Evolutionary conservation across 1,140 invertebrate genomes (phyloP).

Genomic region (Halesus radiatus): DNA sequence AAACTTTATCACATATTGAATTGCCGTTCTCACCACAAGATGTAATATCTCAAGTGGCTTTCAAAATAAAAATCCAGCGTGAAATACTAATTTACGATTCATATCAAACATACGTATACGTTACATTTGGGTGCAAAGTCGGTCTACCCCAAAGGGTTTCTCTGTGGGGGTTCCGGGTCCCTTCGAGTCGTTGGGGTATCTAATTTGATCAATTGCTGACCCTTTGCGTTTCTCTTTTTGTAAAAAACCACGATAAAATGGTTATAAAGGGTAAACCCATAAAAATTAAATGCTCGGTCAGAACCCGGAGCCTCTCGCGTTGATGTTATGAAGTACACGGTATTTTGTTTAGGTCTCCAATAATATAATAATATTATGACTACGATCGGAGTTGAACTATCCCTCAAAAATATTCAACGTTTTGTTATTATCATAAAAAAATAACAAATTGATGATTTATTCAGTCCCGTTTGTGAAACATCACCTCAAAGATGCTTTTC

Average conservation of each 20-base stretch:
- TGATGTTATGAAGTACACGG: neutral
- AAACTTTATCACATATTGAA: too few relatives aligned
- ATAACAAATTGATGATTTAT: too few relatives aligned
- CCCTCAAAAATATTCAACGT: too few relatives aligned
- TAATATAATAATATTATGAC: too few relatives aligned
- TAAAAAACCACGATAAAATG: constrained; percentile 8
- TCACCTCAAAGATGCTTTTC: too few relatives aligned
- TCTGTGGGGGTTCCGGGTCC: neutral
- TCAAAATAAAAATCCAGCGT: neutral
- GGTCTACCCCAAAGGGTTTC: neutral
- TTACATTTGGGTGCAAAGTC: neutral
- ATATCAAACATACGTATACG: neutral
- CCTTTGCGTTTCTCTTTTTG: neutral
- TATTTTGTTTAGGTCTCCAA: too few relatives aligned
- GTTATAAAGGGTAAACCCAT: constrained; percentile 6
- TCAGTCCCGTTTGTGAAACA: too few relatives aligned
- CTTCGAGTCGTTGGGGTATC: neutral
- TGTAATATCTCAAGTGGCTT: too few relatives aligned
- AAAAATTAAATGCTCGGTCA: constrained; percentile 6
- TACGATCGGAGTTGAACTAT: too few relatives aligned
- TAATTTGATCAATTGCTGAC: constrained; percentile 18
- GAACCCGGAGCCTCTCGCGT: neutral
- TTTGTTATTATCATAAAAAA: too few relatives aligned
- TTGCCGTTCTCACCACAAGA: too few relatives aligned
- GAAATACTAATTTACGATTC: neutral